Evolutionary conservation across 92 coral and sea anemone species (phyloP).

Genomic region (Porites rus): DNA sequence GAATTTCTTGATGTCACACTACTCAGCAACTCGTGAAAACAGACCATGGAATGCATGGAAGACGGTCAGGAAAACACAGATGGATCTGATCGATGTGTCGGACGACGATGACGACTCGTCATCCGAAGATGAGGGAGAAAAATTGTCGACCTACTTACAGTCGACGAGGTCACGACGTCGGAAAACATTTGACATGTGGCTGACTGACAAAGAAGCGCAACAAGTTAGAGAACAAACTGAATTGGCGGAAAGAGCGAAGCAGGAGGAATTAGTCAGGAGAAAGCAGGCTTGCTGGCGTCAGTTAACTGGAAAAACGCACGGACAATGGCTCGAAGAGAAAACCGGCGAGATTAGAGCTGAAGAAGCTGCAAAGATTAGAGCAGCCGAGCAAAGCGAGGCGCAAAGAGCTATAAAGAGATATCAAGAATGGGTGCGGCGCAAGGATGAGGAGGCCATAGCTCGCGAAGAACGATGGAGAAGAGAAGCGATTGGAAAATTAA

Average conservation of each 20-base stretch:
- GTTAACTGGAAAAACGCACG: slow-evolving; percentile 44
- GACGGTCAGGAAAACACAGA: slow-evolving; percentile 33
- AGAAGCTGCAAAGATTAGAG: background rate
- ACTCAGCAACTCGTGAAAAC: slow-evolving; percentile 18
- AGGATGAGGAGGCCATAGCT: slow-evolving; percentile 41
- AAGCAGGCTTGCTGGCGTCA: slow-evolving; percentile 11
- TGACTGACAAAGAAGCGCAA: slow-evolving; percentile 60
- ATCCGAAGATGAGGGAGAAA: slow-evolving; percentile 47
- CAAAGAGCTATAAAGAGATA: slow-evolving; percentile 24
- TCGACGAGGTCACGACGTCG: slow-evolving; percentile 23
- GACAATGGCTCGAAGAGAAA: slow-evolving; percentile 60
- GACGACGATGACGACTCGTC: slow-evolving; percentile 40
- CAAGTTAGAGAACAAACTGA: slow-evolving; percentile 12
- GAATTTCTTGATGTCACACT: slow-evolving; percentile 22
- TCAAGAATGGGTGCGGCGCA: slow-evolving; percentile 39
- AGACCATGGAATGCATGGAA: slow-evolving; percentile 48
- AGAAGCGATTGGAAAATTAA: slow-evolving; percentile 22
- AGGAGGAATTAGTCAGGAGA: slow-evolving; percentile 21
- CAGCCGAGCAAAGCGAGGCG: slow-evolving; percentile 14
- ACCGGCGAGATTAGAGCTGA: background rate
- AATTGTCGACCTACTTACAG: slow-evolving; percentile 17
- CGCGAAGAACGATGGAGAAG: slow-evolving; percentile 30
- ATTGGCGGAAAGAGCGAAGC: slow-evolving; percentile 26
- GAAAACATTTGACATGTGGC: slow-evolving; percentile 68
- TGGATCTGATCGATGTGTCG: slow-evolving; percentile 20